These are phyloP conservation scores for Coptodon rendalli DNA, from an alignment of 2,113 vertebrate species.

Conservation along the genomic window DNA sequence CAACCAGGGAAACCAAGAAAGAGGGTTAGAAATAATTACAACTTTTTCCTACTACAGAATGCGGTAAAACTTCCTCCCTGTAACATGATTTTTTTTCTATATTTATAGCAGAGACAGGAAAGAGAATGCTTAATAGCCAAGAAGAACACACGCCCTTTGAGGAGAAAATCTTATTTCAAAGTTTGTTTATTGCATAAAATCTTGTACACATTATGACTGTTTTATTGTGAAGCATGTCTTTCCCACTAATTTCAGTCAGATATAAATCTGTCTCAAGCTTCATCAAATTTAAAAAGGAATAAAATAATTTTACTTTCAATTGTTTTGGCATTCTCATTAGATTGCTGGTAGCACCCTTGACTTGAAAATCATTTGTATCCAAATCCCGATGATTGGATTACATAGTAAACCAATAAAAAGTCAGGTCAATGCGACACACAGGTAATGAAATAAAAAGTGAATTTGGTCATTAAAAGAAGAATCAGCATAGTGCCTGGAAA, in stretches of 20 bases:
- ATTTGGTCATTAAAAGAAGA: neutral
- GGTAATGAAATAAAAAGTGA: neutral
- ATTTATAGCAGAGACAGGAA: neutral
- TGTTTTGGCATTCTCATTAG: neutral
- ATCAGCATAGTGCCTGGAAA: neutral
- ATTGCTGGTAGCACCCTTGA: neutral
- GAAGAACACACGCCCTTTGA: neutral
- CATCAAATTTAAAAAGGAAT: neutral
- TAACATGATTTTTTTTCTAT: neutral
- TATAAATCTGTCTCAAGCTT: neutral
- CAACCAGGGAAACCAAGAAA: neutral
- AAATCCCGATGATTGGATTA: neutral
- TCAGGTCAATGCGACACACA: neutral
- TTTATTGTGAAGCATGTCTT: neutral
- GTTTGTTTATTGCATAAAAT: neutral
- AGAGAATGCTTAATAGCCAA: neutral
- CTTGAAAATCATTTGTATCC: neutral
- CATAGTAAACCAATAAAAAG: neutral
- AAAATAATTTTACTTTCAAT: neutral
- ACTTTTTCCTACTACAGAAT: neutral
- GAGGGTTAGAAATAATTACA: conserved; percentile 13
- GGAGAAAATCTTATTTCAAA: neutral
- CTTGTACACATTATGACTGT: neutral
- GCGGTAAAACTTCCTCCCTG: neutral
- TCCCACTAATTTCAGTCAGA: neutral